These are phyloP conservation scores for Neogale vison DNA, from an alignment of 2,113 vertebrate species.

Conservation along the genomic window DNA sequence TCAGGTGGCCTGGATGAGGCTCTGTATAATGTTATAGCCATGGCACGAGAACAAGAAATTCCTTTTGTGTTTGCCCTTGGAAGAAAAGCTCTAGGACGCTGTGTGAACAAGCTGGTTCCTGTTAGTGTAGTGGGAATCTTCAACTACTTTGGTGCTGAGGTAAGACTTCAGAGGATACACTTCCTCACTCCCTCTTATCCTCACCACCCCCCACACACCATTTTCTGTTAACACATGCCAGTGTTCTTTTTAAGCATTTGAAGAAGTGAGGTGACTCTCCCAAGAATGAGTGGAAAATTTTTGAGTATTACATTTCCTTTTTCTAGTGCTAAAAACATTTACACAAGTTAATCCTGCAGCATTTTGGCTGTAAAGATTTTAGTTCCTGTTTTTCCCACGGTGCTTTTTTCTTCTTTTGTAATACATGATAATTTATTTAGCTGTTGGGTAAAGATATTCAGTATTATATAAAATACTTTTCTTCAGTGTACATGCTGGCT, in stretches of 20 bases:
- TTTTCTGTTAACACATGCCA: background rate
- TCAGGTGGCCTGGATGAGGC: conserved; percentile 97
- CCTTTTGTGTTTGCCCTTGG: conserved; percentile 98
- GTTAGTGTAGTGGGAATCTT: conserved; percentile 99
- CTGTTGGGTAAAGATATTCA: background rate
- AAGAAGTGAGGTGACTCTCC: background rate
- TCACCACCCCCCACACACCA: background rate
- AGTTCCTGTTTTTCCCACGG: background rate
- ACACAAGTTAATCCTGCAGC: background rate
- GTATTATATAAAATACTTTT: background rate
- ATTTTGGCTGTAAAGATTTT: conserved; percentile 6
- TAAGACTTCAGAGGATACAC: conserved; percentile 67
- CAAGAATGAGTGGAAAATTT: background rate
- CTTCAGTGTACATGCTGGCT: background rate
- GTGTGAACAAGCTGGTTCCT: conserved; percentile 98
- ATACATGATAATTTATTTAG: background rate
- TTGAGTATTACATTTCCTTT: background rate
- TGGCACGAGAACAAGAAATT: conserved; percentile 98
- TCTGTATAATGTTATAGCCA: conserved; percentile 97
- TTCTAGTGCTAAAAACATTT: conserved; percentile 16
- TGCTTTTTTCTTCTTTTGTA: background rate
- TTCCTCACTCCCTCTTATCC: background rate
- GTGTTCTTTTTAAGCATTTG: background rate
- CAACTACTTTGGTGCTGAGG: conserved; percentile 97
- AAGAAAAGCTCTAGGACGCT: conserved; percentile 96